Conservation (phyloP, 2,888 invertebrate species). For the Ashinkailepas kermadecensis region DNA sequence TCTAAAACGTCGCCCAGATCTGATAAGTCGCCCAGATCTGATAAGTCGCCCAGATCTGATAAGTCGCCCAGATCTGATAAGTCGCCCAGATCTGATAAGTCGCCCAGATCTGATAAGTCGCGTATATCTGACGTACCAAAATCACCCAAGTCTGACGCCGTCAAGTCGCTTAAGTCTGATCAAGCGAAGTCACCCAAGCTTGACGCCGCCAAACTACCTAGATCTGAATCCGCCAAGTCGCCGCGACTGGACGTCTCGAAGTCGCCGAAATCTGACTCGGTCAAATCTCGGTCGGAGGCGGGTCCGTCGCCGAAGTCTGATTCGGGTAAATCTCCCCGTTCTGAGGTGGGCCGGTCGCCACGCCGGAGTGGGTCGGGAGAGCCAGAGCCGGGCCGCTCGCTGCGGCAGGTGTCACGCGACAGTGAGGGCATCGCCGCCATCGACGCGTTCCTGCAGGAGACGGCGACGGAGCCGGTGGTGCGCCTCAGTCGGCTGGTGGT, state of each 20-base stretch:
- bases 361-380: not conserved
- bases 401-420: not conserved
- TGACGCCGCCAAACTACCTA: too few relatives aligned
- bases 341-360: not conserved
- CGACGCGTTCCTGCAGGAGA: conserved; percentile 12
- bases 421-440: conserved; percentile 17
- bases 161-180: not conserved
- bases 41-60: not conserved
- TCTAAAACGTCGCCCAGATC: not conserved
- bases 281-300: too few relatives aligned
- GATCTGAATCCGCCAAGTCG: too few relatives aligned
- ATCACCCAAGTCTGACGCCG: not conserved
- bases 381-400: not conserved
- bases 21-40: not conserved
- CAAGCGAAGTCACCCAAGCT: too few relatives aligned
- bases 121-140: not conserved
- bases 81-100: too few relatives aligned
- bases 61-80: too few relatives aligned
- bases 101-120: too few relatives aligned
- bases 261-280: too few relatives aligned
- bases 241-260: too few relatives aligned
- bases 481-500: not conserved
- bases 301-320: not conserved
- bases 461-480: not conserved
- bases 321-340: not conserved